Base-by-base conservation (phyloP, 2,113 vertebrate species). In the Odocoileus virginianus region DNA sequence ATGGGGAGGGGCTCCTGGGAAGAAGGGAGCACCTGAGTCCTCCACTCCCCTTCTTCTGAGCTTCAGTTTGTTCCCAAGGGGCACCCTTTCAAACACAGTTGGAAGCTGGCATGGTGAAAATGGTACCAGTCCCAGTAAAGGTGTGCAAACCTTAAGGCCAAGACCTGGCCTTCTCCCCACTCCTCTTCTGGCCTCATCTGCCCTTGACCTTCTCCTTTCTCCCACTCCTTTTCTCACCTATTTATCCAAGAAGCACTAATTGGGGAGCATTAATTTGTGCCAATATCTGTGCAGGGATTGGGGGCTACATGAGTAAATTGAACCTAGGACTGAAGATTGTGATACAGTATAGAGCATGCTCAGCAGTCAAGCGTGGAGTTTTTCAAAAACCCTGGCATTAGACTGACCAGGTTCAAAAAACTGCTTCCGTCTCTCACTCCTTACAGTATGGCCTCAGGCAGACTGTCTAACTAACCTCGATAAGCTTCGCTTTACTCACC, bases 401-500 rank as follows among this genome's bases (percentile, higher is more conserved):
- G 14, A 36, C 12, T 81, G 91, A 45, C 86, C n/a, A 89, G 13
- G 19, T 57, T 85, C 27, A 91, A 82, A 83, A 92, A 92, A 52
- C 71, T 89, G 57, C 58, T 43, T 83, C 79, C 25, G 25, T 60
- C 61, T 76, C 50, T 87, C 50, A 36, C 15, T 87, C 60, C 74
- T 64, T 92, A 52, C 28, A 14, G n/a, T 40, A 9, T 76, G 71
- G 81, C 64, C 40, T 91, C 19, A 60, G 81, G 64, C 64, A 91
- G 58, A 78, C 25, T 64, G 57, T 86, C 91, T 86, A 84, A 28
- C 91, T 86, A 84, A 33, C 45, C 57, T 79, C 1, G 15, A 19
- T 55, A 43, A 87, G 11, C 21, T 90, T 91, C 16, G 30, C 61
- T 89, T 95, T 96, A 50, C 45, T 97, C 81, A 25, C 85, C 95